phyloP scores from a whole-genome alignment of 2,113 vertebrate genomes.

The Myotis brandtii region DNA sequence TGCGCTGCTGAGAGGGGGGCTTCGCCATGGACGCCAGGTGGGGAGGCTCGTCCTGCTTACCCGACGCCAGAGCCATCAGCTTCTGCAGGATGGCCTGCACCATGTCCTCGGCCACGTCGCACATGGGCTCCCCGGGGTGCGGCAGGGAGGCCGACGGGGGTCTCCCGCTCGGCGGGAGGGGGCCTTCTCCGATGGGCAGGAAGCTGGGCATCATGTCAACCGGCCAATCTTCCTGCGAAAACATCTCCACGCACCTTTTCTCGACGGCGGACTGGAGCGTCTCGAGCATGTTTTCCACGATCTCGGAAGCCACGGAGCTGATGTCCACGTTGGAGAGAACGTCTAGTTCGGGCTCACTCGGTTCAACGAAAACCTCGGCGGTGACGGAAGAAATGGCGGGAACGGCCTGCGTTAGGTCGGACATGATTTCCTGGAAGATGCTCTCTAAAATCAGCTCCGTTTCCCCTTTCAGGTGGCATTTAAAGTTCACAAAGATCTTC shows the following conservation, averaged over 20 bases:
- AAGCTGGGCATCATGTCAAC: not conserved
- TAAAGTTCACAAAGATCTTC: conserved; percentile 79
- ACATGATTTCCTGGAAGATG: conserved; percentile 77
- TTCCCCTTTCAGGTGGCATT: conserved; percentile 75
- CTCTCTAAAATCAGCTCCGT: conserved; percentile 77
- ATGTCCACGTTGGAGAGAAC: conserved; percentile 54
- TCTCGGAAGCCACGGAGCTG: conserved; percentile 73
- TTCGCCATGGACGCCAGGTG: not conserved
- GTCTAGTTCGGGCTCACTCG: not conserved
- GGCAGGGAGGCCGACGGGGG: not conserved
- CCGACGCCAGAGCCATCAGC: conserved; percentile 48
- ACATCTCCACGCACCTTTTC: conserved; percentile 68
- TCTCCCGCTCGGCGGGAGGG: conserved; percentile 14
- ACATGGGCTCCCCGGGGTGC: conserved; percentile 45
- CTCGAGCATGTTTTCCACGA: conserved; percentile 79
- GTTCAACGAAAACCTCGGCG: conserved; percentile 78
- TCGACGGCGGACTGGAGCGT: conserved; percentile 73
- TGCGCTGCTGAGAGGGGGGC: not conserved
- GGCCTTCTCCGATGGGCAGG: not conserved
- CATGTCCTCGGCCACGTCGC: conserved; percentile 76
- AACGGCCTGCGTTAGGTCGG: conserved; percentile 71
- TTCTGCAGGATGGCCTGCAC: conserved; percentile 76
- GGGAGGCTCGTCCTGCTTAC: conserved; percentile 37
- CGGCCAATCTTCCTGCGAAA: conserved; percentile 70
- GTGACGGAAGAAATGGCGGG: conserved; percentile 77